Conservation (phyloP, 2,113 vertebrate species). For the Antechinus stuartii region DNA sequence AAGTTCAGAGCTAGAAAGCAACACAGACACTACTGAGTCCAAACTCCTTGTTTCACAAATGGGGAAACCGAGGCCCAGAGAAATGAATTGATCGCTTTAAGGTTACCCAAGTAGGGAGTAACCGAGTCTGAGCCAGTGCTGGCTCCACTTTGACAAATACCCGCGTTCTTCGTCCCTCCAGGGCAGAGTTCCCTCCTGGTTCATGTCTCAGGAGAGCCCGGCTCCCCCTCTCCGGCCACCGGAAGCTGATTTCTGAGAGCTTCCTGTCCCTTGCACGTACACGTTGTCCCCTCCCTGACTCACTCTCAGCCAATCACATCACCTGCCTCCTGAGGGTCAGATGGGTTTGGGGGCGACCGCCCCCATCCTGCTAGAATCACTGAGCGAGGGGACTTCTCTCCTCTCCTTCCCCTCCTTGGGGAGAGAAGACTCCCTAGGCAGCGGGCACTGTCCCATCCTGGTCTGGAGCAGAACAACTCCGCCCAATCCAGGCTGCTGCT, state of each 20-base stretch:
- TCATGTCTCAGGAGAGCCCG: not conserved
- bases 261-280: not conserved
- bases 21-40: not conserved
- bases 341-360: not conserved
- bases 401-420: slow-evolving; percentile 18
- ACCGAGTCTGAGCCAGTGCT: not conserved
- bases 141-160: too few relatives aligned
- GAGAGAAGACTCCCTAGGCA: slow-evolving; percentile 1
- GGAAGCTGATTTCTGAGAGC: not conserved
- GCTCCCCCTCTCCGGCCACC: not conserved
- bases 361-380: not conserved
- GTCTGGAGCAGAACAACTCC: not conserved
- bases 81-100: not conserved
- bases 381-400: slow-evolving; percentile 45
- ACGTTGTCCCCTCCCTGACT: not conserved
- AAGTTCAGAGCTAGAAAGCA: not conserved
- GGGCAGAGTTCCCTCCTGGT: not conserved
- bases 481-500: not conserved
- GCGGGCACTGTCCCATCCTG: not conserved
- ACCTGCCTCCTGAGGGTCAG: not conserved
- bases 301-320: not conserved
- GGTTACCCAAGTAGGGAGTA: not conserved
- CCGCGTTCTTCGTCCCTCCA: not conserved
- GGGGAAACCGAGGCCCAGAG: not conserved
- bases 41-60: not conserved